A percentile compares a stretch with the other conserved stretches of the same genome.
Evolutionary conservation across 2,888 invertebrate genomes (phyloP).

Genomic region (Scotopteryx bipunctaria): DNA sequence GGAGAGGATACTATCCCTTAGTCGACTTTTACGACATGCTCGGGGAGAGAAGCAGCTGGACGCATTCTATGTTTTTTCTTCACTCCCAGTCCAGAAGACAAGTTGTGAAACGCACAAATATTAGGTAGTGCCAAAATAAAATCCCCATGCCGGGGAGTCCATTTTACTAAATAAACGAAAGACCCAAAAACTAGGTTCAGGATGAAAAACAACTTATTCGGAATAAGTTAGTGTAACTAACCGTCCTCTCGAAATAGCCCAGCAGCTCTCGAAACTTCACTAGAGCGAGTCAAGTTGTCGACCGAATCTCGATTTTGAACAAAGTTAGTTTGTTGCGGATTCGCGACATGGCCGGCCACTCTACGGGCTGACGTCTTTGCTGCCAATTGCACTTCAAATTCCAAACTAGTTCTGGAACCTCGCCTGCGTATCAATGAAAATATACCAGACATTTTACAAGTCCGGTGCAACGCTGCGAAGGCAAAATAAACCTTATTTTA

Average conservation of each 20-base stretch:
- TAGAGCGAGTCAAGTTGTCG: constrained; percentile 49
- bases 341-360: constrained; percentile 58
- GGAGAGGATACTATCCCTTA: no score
- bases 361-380: constrained; percentile 40
- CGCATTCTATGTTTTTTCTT: no score
- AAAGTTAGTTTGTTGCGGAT: constrained; percentile 65
- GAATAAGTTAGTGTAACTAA: constrained; percentile 27
- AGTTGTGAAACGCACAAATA: no score
- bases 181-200: constrained; percentile 11
- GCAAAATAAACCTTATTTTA: not conserved
- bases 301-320: constrained; percentile 55
- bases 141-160: not conserved
- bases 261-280: constrained; percentile 32
- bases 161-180: not conserved
- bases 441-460: constrained; percentile 6
- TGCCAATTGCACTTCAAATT: constrained; percentile 30
- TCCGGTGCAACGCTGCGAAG: not conserved
- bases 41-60: no score
- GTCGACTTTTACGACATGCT: no score
- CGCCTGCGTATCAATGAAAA: constrained; percentile 11
- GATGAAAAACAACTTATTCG: constrained; percentile 22
- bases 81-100: no score
- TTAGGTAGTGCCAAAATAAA: not conserved
- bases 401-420: constrained; percentile 21
- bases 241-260: constrained; percentile 17